phyloP scores from a whole-genome alignment of 1,140 invertebrate species.

The Drosophila athabasca region DNA sequence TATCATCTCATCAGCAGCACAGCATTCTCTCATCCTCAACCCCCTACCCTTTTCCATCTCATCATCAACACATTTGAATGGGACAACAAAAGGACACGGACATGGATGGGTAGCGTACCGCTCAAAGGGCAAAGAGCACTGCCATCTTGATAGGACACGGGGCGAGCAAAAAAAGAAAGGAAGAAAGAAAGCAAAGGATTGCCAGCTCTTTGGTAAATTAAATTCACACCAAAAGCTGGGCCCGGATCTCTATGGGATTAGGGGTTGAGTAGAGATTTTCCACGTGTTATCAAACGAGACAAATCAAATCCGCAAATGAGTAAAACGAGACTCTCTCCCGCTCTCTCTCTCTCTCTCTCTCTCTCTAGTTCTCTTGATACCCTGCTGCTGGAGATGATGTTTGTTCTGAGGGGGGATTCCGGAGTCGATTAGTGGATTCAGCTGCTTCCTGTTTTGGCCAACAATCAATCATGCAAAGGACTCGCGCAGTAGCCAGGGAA shows the following conservation, averaged over 20 bases:
- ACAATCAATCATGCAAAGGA: slow-evolving; percentile 74
- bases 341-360: too few relatives aligned
- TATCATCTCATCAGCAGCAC: slow-evolving; percentile 12
- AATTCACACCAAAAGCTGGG: slow-evolving; percentile 66
- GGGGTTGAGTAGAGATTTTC: slow-evolving; percentile 50
- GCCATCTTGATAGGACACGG: slow-evolving; percentile 62
- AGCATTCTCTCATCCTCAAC: slow-evolving; percentile 13
- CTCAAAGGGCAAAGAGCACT: slow-evolving; percentile 29
- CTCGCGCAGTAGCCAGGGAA: slow-evolving; percentile 28
- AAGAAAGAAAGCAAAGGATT: slow-evolving; percentile 69
- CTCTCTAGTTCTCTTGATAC: too few relatives aligned
- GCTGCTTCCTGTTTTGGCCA: slow-evolving; percentile 70
- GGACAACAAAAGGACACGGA: slow-evolving; percentile 40
- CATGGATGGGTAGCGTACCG: slow-evolving; percentile 5
- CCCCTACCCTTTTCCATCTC: not conserved
- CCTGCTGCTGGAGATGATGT: slow-evolving; percentile 5
- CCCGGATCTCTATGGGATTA: slow-evolving; percentile 46
- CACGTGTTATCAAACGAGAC: slow-evolving; percentile 57
- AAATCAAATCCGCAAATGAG: slow-evolving; percentile 78
- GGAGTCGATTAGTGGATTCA: slow-evolving; percentile 65
- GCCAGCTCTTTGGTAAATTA: slow-evolving; percentile 77
- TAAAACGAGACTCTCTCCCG: slow-evolving; percentile 22
- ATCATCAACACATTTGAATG: slow-evolving; percentile 62
- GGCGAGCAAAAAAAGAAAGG: not conserved
- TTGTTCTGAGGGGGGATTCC: slow-evolving; percentile 7